Conservation (phyloP, 64 coral and sea anemone genomes). For the Hydrozoanthus tunicans region DNA sequence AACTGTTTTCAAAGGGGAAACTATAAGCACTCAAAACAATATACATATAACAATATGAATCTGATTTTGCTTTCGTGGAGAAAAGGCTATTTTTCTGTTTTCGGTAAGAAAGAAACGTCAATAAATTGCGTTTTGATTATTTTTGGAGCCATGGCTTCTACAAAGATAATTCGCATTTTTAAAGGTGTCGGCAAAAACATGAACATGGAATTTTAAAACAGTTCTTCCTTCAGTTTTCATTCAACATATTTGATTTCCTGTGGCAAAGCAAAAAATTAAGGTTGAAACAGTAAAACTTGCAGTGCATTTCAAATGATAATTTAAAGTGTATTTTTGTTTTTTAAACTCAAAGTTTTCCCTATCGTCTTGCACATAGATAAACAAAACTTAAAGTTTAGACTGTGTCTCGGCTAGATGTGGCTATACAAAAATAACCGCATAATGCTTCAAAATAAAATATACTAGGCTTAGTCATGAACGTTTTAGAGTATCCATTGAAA, state of each 20-base stretch:
- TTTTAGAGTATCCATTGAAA: neutral
- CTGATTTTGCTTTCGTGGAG: constrained; percentile 57
- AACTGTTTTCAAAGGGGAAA: constrained; percentile 78
- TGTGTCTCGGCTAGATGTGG: neutral
- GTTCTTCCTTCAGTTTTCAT: neutral
- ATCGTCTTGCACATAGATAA: neutral
- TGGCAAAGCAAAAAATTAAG: constrained; percentile 20
- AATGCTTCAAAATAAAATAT: neutral
- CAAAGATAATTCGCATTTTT: neutral
- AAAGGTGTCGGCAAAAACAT: constrained; percentile 14
- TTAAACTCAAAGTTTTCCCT: neutral
- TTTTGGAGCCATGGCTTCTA: constrained; percentile 9
- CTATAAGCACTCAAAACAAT: constrained; percentile 51
- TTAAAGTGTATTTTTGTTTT: neutral
- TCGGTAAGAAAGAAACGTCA: constrained; percentile 53
- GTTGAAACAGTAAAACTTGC: neutral
- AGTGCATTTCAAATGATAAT: constrained; percentile 28
- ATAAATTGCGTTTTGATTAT: constrained; percentile 51
- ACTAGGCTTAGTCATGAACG: neutral
- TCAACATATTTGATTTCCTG: constrained; percentile 34
- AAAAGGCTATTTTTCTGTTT: constrained; percentile 67
- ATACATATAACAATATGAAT: constrained; percentile 74
- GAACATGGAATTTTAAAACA: neutral
- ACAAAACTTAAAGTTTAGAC: constrained; percentile 1
- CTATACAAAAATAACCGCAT: neutral